A percentile compares a stretch with the other conserved stretches of the same genome.
Conservation (phyloP, 2,888 invertebrate species). For the Caenorhabditis auriculariae region DNA sequence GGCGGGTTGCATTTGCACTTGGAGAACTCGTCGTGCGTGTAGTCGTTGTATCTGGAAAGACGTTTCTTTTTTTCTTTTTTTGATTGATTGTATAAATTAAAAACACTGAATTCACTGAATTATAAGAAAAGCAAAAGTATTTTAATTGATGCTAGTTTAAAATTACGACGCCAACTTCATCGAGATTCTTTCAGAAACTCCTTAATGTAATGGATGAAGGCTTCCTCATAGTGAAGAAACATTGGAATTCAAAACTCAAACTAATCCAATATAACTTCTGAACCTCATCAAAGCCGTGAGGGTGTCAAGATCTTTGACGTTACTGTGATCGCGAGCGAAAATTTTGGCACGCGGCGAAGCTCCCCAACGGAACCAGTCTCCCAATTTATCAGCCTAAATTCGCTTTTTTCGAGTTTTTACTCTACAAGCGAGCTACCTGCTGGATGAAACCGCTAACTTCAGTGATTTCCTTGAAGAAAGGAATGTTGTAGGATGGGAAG, state of each 20-base stretch:
- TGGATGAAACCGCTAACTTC: conserved; percentile 71
- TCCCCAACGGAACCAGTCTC: conserved; percentile 73
- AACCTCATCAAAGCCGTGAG: conserved; percentile 71
- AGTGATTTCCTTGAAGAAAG: conserved; percentile 73
- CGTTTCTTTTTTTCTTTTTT: no score
- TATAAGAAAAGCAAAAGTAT: no score
- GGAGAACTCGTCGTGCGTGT: conserved; percentile 73
- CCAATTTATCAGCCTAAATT: conserved; percentile 65
- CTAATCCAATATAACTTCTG: not conserved
- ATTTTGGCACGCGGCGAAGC: conserved; percentile 66
- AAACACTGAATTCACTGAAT: no score
- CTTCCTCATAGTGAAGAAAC: no score
- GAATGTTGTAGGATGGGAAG: conserved; percentile 77
- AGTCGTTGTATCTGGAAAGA: conserved; percentile 73
- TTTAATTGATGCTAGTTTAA: no score
- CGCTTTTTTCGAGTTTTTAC: not conserved
- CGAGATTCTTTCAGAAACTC: not conserved
- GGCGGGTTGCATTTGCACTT: conserved; percentile 75
- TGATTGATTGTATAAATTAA: no score
- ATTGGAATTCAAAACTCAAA: no score
- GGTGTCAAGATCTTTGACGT: conserved; percentile 69
- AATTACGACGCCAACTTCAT: no score
- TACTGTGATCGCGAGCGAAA: conserved; percentile 69
- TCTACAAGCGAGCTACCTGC: conserved; percentile 65
- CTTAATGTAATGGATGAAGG: no score